These are phyloP conservation scores for Hydrochoerus hydrochaeris DNA, from an alignment of 2,113 vertebrate genomes.

Conservation along the genomic window DNA sequence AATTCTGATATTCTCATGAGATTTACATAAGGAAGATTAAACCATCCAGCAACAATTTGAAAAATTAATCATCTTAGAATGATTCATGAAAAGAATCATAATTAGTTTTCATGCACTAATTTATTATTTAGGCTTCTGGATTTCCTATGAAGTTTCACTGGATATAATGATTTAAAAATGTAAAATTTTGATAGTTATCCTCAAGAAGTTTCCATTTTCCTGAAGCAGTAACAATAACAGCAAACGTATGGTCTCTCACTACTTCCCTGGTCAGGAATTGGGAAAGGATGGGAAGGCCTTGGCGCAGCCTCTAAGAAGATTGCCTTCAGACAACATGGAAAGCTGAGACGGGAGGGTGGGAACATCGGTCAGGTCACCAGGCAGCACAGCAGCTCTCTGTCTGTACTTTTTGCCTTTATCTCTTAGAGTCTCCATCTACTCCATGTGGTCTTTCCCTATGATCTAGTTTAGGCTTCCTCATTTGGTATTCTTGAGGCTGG, in stretches of 20 bases:
- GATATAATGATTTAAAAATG: not conserved
- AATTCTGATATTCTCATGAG: not conserved
- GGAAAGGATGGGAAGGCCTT: no score
- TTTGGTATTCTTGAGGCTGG: fast-evolving
- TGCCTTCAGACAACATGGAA: not conserved
- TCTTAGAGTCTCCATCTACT: not conserved
- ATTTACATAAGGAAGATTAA: not conserved
- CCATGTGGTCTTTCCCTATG: not conserved
- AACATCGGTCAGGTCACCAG: not conserved
- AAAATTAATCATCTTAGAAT: not conserved
- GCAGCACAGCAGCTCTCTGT: not conserved
- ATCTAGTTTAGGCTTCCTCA: not conserved
- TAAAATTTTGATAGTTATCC: not conserved
- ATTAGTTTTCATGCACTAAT: not conserved
- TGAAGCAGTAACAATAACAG: not conserved
- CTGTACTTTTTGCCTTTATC: not conserved
- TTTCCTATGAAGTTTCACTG: not conserved
- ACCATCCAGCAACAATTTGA: not conserved
- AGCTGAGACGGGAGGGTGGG: not conserved
- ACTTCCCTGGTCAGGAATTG: not conserved
- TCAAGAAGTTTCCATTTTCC: not conserved
- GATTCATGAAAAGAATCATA: not conserved
- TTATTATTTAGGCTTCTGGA: not conserved
- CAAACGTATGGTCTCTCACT: not conserved
- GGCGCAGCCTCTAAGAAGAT: no score